Base-by-base conservation (phyloP, 2,113 vertebrate species). In the Trematocara nigrifrons region DNA sequence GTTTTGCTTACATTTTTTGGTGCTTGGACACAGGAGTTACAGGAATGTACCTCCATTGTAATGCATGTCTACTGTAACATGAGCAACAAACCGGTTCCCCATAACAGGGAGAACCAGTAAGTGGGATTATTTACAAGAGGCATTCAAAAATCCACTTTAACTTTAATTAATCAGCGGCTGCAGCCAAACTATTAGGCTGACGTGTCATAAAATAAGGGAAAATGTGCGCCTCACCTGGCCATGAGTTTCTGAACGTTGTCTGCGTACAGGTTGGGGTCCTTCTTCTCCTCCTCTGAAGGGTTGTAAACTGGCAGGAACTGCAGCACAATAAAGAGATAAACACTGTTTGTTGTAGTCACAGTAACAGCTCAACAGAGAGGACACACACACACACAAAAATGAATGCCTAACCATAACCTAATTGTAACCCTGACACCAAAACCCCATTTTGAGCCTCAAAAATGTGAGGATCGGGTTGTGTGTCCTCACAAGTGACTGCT, bases 231-330 rank as follows among this genome's bases (percentile, higher is more conserved):
- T 96, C 84, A 98, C 98, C 95, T 92, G 80, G 97, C 97, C 98
- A 98, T 98, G 71, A 97, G 93, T 76, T 94, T 96, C 94, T 97
- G 97, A 4, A 98, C 96, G 1, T 97, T 98, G 93, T 97, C 97
- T 11, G 97, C 97, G 38, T 97, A 98, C 16, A 98, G 92, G 47
- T 88, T 93, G 13, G 97, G 97, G 93, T 98, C 90, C 1, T 87
- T 83, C 89, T 93, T 97, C 93, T 98, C 98, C 80, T 97, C 95
- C 9, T 89, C 52, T 7, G 96, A 97, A 1, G 98, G 98, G 0
- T 90, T 95, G 92, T 98, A 98, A 31, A 98, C 97, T 0, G 98
- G 97, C 79, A 98, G 95, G 86, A 96, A 98, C 98, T 98, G 91
- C 16, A 80, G 90, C 16, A 6, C 64, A 71, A 45, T 45, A 71